phyloP scores from a whole-genome alignment of 2,888 invertebrate species.

The Drosophila melanocephala region DNA sequence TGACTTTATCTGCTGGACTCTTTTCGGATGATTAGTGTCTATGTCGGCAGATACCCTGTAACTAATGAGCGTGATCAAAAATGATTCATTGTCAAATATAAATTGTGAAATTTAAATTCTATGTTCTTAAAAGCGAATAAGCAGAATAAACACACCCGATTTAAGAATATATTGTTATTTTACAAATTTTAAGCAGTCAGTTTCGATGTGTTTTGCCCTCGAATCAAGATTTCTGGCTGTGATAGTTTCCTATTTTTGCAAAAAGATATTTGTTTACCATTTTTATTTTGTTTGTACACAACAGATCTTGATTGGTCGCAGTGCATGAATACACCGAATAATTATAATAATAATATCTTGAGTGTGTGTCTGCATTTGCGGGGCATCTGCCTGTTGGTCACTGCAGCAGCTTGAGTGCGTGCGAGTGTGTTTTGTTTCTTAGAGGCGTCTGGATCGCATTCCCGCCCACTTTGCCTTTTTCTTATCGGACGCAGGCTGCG shows the following conservation, averaged over 20 bases:
- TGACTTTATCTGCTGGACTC: constrained; percentile 21
- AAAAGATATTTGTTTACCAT: too few relatives aligned
- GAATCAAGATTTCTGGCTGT: not conserved
- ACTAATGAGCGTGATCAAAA: not conserved
- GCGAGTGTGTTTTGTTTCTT: constrained; percentile 6
- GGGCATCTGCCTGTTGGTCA: constrained; percentile 3
- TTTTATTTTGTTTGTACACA: not conserved
- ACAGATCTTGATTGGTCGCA: not conserved
- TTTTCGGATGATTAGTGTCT: constrained; percentile 2
- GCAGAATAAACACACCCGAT: not conserved
- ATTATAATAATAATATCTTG: not conserved
- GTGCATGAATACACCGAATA: too few relatives aligned
- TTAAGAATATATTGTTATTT: not conserved
- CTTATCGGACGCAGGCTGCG: constrained; percentile 46
- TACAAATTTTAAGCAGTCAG: not conserved
- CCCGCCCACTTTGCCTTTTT: constrained; percentile 53
- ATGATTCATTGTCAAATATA: not conserved
- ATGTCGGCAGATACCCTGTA: constrained; percentile 20
- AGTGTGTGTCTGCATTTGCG: not conserved
- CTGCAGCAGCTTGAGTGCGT: not conserved
- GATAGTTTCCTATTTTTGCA: too few relatives aligned
- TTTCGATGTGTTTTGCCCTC: not conserved
- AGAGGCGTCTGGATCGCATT: constrained; percentile 47
- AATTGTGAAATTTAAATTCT: not conserved
- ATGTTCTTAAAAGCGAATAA: not conserved